phyloP scores from a whole-genome alignment of 2,888 invertebrate genomes.

The Cactoblastis cactorum region DNA sequence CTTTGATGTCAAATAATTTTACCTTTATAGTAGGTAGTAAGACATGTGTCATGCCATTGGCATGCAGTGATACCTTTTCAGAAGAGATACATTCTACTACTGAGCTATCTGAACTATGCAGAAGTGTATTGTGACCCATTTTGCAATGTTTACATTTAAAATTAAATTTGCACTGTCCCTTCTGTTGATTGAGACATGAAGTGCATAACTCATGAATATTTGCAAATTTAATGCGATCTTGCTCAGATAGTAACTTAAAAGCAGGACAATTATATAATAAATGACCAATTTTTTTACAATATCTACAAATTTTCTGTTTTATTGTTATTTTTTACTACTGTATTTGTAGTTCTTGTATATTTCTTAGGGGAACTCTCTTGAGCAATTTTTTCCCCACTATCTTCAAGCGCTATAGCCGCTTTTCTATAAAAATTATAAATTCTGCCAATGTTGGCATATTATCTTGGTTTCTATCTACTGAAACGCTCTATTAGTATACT shows the following conservation, averaged over 20 bases:
- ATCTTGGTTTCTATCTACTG: constrained; percentile 15
- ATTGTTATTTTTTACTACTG: background rate
- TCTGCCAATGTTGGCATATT: constrained; percentile 10
- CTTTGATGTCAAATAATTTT: constrained; percentile 3
- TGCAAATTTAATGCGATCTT: constrained; percentile 11
- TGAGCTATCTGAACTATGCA: background rate
- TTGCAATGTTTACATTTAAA: constrained; percentile 18
- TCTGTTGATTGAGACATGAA: constrained; percentile 11
- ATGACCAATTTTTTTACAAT: constrained; percentile 14
- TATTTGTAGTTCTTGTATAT: background rate
- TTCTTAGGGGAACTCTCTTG: background rate
- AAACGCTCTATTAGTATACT: constrained; percentile 14
- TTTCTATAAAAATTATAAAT: constrained; percentile 4
- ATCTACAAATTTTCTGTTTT: background rate
- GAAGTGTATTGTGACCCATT: background rate
- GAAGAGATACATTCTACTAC: background rate
- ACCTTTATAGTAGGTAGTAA: constrained; percentile 21
- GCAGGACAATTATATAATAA: constrained; percentile 12
- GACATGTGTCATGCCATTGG: constrained; percentile 9
- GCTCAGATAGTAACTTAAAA: constrained; percentile 10
- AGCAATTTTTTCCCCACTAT: background rate
- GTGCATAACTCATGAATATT: constrained; percentile 12
- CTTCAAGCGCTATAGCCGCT: background rate
- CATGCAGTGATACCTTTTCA: constrained; percentile 12
- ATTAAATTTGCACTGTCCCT: constrained; percentile 9